Evolutionary conservation across 53 echinoderm and acorn worm genomes (phyloP), one percentile per base, ranked within the genome.

Genomic region (Stichopus horrens): DNA sequence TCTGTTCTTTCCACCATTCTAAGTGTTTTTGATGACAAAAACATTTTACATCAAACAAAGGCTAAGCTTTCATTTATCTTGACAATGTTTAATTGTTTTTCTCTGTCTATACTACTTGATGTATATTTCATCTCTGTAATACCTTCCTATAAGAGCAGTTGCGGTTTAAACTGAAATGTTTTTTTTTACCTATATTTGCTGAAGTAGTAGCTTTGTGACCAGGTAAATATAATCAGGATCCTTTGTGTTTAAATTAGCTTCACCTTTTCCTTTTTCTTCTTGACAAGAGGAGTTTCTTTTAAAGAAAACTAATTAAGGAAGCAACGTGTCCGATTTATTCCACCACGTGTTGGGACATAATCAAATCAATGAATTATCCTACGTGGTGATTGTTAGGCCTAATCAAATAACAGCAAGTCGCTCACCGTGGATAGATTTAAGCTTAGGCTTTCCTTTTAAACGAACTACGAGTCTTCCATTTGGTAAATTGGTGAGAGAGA

Each of bases 321-420:
- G 20, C 81, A 81, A 53, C 56, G 58, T 81, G 81, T 54, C 81
- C 81, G 56, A 81, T 81, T 81, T 37, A 37, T 37, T 81, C 81
- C 81, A 57, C 58, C 81, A 81, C 81, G 56, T 81, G 57, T 81
- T 81, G 56, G 58, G 57, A 81, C 16, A 21, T 81, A 81, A 81
- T 81, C 81, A 22, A 81, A 81, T 81, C 81, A 81, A 55, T 55
- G 81, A 56, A 81, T 81, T 81, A 81, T 55, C 19, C 58, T 57
- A 81, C 37, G 56, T 71, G 56, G 58, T 55, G 81, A 81, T 81
- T 81, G 81, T 81, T 81, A 81, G 81, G 81, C 81, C 56, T 81
- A 81, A 81, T 81, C 81, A 57, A 81, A 81, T 81, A 55, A 81
- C 57, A 56, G 22, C 81, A 56, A 81, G 55, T 81, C 57, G 56